Percentiles rank a stretch among this genome's conserved stretches.
Conservation (phyloP, 2,888 invertebrate species). For the Eristalis pertinax region DNA sequence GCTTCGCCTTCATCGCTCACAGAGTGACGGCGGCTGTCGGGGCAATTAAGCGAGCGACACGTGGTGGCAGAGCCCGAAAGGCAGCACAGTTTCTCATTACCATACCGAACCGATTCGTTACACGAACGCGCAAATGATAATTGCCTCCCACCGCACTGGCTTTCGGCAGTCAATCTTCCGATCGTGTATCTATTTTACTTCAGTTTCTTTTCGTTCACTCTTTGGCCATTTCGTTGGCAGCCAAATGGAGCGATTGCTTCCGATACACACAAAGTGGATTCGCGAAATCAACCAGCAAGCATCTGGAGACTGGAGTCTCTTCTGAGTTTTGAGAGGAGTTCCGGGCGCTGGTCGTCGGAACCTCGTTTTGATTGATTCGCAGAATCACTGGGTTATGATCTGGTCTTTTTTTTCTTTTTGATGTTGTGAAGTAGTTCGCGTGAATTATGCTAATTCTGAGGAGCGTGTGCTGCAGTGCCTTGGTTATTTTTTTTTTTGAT, state of each 20-base stretch:
- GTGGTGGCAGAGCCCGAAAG: neutral
- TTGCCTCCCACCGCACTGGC: neutral
- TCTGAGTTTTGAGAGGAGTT: neutral
- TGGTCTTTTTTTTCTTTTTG: slow-evolving; percentile 10
- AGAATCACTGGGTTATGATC: slow-evolving; percentile 2
- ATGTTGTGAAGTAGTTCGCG: slow-evolving; percentile 10
- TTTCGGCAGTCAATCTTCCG: neutral
- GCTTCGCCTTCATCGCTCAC: neutral
- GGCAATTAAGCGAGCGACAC: neutral
- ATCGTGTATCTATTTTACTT: neutral
- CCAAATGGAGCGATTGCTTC: neutral
- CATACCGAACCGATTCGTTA: slow-evolving; percentile 3
- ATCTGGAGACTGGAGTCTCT: no score
- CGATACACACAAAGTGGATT: neutral
- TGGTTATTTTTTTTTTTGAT: neutral
- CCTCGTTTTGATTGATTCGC: slow-evolving; percentile 31
- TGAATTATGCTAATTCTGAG: slow-evolving; percentile 29
- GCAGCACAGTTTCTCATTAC: slow-evolving; percentile 14
- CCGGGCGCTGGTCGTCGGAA: slow-evolving; percentile 9
- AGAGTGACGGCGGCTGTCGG: neutral
- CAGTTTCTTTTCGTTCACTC: slow-evolving; percentile 8
- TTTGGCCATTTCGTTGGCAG: no score
- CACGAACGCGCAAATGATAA: neutral
- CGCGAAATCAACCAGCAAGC: neutral
- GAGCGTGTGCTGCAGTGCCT: neutral